phyloP scores from a whole-genome alignment of 2,113 vertebrate species.

The Chloebia gouldiae region DNA sequence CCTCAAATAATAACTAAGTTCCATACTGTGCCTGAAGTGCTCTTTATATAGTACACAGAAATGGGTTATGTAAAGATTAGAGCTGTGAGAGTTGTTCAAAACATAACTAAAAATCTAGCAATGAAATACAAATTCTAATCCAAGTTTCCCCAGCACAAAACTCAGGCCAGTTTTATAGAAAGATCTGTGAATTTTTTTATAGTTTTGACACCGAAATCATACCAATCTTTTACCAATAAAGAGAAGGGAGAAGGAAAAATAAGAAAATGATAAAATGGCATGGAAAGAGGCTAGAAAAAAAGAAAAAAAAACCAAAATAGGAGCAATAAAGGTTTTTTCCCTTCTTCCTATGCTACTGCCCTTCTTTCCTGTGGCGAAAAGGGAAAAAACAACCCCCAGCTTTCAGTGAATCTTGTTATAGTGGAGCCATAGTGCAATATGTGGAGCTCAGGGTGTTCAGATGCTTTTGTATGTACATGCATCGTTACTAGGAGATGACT shows the following conservation, averaged over 20 bases:
- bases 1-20: constrained; percentile 63
- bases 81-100: constrained; percentile 36
- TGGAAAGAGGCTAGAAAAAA: background rate
- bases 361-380: background rate
- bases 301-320: background rate
- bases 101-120: constrained; percentile 18
- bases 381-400: background rate
- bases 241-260: background rate
- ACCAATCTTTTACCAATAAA: background rate
- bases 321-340: background rate
- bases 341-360: background rate
- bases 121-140: background rate
- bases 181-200: background rate
- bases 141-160: background rate
- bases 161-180: background rate
- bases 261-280: background rate
- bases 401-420: background rate
- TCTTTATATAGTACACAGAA: constrained; percentile 66
- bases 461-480: background rate
- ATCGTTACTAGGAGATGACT: constrained; percentile 21
- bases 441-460: background rate
- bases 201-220: background rate
- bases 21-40: constrained; percentile 62
- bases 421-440: background rate
- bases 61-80: constrained; percentile 63